Evolutionary conservation across 2,113 vertebrate genomes (phyloP).

Genomic region (Alaudala cheleensis): DNA sequence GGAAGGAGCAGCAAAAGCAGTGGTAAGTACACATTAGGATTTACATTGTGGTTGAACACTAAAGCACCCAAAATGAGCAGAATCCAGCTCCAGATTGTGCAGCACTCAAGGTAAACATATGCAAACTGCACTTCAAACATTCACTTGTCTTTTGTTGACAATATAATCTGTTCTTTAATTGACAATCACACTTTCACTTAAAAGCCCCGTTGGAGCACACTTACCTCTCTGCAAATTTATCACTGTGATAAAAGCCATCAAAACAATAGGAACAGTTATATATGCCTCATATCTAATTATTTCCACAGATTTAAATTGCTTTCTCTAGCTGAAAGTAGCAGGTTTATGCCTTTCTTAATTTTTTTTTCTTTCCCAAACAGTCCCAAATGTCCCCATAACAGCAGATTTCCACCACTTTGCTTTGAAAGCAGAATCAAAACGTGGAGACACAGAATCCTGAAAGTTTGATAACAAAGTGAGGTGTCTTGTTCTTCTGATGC

Average conservation of each 20-base stretch:
- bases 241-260: not conserved
- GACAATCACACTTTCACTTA: slow-evolving; percentile 25
- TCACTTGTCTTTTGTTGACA: slow-evolving; percentile 36
- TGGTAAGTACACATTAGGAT: slow-evolving; percentile 33
- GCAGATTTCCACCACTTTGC: not conserved
- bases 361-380: fast-evolving
- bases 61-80: slow-evolving; percentile 18
- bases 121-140: slow-evolving; percentile 29
- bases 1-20: not conserved
- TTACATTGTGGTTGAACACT: not conserved
- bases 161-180: slow-evolving; percentile 37
- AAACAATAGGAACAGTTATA: not conserved
- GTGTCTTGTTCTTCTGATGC: not conserved
- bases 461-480: not conserved
- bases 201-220: not conserved
- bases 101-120: slow-evolving; percentile 21
- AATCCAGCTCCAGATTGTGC: not conserved
- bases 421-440: not conserved
- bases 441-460: not conserved
- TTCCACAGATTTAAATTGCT: not conserved
- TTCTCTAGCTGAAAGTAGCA: not conserved
- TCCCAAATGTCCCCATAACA: not conserved
- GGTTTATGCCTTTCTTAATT: not conserved
- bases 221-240: slow-evolving; percentile 15
- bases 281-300: not conserved